These are phyloP conservation scores for Epistrophe grossulariae DNA, from an alignment of 2,888 invertebrate species.

Conservation along the genomic window DNA sequence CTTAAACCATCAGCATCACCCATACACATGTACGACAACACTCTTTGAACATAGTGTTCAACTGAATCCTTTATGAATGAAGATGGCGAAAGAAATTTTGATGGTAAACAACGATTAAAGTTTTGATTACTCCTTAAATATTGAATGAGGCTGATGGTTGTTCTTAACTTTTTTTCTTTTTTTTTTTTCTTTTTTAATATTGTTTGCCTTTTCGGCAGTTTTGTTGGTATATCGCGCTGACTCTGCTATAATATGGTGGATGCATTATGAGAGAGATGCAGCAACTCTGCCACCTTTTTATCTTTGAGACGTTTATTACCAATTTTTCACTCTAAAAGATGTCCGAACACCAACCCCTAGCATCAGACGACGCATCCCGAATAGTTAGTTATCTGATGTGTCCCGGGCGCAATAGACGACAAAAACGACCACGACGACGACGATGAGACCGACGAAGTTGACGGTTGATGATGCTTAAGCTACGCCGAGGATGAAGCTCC, in stretches of 20 bases:
- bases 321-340: conserved; percentile 66
- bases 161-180: conserved; percentile 21
- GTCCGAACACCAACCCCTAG: conserved; percentile 17
- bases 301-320: conserved; percentile 71
- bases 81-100: conserved; percentile 80
- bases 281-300: conserved; percentile 24
- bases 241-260: neutral
- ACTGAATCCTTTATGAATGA: conserved; percentile 71
- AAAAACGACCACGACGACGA: conserved; percentile 8
- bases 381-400: conserved; percentile 66
- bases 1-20: conserved; percentile 42
- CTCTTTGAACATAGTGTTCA: conserved; percentile 30
- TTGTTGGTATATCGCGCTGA: conserved; percentile 14
- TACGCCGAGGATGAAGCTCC: neutral
- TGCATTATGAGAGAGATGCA: conserved; percentile 28
- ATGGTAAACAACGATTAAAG: conserved; percentile 84
- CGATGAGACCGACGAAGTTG: conserved; percentile 24
- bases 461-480: conserved; percentile 2
- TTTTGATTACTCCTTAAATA: conserved; percentile 83
- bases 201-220: conserved; percentile 48
- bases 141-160: conserved; percentile 79
- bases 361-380: conserved; percentile 34
- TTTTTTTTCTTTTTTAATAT: conserved; percentile 1
- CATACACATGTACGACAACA: conserved; percentile 26
- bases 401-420: conserved; percentile 33